phyloP scores from a whole-genome alignment of 2,113 vertebrate genomes.

The Struthidea cinerea region DNA sequence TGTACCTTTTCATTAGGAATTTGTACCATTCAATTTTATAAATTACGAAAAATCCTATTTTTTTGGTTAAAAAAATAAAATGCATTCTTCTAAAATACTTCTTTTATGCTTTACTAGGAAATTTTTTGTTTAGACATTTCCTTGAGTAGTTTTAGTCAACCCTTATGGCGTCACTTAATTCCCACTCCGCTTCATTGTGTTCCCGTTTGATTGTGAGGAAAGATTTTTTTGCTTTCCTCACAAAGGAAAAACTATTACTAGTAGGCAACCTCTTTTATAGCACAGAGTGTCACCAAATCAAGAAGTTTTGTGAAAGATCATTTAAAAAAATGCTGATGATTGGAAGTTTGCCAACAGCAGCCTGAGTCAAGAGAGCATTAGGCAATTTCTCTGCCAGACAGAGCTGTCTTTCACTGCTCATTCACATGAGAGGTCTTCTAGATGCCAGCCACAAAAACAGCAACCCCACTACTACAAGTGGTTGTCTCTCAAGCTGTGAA shows the following conservation, averaged over 20 bases:
- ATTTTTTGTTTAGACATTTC: neutral
- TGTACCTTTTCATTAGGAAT: neutral
- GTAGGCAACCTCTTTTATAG: neutral
- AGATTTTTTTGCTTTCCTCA: neutral
- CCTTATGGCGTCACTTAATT: neutral
- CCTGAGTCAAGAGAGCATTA: neutral
- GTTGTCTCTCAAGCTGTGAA: neutral
- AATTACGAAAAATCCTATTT: neutral
- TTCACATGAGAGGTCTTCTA: neutral
- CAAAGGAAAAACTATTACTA: neutral
- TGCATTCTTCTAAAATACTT: neutral
- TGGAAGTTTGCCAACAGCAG: neutral
- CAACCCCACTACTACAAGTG: neutral
- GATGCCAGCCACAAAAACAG: neutral
- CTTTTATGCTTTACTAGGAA: neutral
- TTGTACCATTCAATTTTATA: neutral
- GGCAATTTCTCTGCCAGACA: neutral
- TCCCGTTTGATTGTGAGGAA: neutral
- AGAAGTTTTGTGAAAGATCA: neutral
- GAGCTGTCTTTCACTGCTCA: neutral
- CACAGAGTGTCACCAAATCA: neutral
- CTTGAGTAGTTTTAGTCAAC: neutral
- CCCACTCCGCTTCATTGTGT: neutral
- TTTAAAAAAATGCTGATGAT: neutral
- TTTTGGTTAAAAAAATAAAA: neutral